phyloP scores from a whole-genome alignment of 2,113 vertebrate species.

The Eolophus roseicapilla region DNA sequence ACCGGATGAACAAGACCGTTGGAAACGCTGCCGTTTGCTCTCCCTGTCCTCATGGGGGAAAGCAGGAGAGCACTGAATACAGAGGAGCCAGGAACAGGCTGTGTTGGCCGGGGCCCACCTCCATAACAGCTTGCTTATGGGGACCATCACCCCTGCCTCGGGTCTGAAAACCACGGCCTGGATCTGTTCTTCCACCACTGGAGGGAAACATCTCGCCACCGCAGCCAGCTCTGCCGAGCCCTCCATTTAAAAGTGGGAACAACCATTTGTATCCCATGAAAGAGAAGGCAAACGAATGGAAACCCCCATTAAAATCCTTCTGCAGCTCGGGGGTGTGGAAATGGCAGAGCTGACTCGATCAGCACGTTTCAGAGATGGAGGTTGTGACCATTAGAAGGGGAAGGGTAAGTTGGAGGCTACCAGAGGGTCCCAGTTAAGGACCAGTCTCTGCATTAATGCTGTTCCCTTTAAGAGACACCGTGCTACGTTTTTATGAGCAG shows the following conservation, averaged over 20 bases:
- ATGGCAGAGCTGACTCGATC: not conserved
- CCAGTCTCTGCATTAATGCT: not conserved
- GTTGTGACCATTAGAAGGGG: not conserved
- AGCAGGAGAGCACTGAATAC: not conserved
- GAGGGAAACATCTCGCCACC: constrained; percentile 46
- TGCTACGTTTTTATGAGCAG: constrained; percentile 12
- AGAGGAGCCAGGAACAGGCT: not conserved
- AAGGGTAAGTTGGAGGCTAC: not conserved
- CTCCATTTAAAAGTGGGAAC: not conserved
- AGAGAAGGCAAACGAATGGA: not conserved
- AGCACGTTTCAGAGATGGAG: not conserved
- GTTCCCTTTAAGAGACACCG: not conserved
- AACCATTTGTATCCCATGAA: not conserved
- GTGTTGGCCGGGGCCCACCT: not conserved
- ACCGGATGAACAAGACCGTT: rapidly evolving
- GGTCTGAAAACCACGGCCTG: not conserved
- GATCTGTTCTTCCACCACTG: constrained; percentile 40
- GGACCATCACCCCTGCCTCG: not conserved
- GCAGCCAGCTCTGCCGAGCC: not conserved
- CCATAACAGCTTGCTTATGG: not conserved
- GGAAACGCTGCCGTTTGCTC: not conserved
- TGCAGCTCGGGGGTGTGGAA: not conserved
- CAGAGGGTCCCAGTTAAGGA: not conserved
- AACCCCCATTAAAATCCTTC: not conserved
- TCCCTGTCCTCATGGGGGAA: not conserved